These are phyloP conservation scores for Bujurquina vittata DNA, from an alignment of 2,113 vertebrate genomes.

Conservation along the genomic window DNA sequence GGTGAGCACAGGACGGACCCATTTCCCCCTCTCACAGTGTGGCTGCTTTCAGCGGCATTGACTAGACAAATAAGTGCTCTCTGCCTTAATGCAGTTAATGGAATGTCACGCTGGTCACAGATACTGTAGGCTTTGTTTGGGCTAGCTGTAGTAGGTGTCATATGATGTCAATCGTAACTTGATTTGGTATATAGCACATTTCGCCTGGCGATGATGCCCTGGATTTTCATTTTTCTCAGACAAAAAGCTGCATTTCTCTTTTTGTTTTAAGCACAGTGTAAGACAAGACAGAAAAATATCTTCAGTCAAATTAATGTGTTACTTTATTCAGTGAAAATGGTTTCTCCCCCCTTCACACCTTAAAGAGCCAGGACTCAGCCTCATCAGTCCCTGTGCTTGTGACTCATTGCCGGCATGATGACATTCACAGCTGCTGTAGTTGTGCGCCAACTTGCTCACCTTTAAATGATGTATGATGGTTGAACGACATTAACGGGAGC, in stretches of 20 bases:
- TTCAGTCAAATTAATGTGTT: background rate
- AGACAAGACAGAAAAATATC: background rate
- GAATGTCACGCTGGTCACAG: conserved; percentile 62
- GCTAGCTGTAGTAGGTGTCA: conserved; percentile 52
- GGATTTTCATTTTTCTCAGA: background rate
- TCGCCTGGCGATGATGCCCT: background rate
- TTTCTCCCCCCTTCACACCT: conserved; percentile 46
- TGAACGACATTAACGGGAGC: conserved; percentile 16
- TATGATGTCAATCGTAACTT: conserved; percentile 53
- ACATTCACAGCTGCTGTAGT: conserved; percentile 67
- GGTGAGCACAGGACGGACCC: conserved; percentile 23
- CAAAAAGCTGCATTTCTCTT: background rate
- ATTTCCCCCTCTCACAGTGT: conserved; percentile 44
- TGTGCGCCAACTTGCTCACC: conserved; percentile 56
- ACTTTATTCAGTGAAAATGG: conserved; percentile 28
- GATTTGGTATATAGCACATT: conserved; percentile 34
- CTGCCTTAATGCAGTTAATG: conserved; percentile 68
- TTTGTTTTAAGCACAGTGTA: background rate
- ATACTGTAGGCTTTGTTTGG: conserved; percentile 60
- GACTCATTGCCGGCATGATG: conserved; percentile 73
- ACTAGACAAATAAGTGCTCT: conserved; percentile 63
- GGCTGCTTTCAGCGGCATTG: conserved; percentile 70
- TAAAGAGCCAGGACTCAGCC: conserved; percentile 53
- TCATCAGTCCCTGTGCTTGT: conserved; percentile 64
- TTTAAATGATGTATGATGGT: conserved; percentile 52